phyloP scores from a whole-genome alignment of 2,888 invertebrate genomes.

The Mellilla xanthometata region DNA sequence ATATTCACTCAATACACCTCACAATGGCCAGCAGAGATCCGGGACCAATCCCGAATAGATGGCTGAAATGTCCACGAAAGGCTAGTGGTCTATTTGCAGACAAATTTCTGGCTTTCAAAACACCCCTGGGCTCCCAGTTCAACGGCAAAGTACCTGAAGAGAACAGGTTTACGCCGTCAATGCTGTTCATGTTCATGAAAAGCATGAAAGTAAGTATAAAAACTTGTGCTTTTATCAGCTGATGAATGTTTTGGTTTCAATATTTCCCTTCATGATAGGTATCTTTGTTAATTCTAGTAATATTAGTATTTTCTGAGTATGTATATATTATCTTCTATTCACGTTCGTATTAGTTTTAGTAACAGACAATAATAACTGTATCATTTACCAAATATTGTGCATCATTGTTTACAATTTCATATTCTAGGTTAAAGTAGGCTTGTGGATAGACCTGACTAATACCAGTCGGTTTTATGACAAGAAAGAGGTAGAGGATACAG shows the following conservation, averaged over 20 bases:
- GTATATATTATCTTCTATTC: no score
- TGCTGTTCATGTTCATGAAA: conserved; percentile 92
- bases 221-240: conserved; percentile 23
- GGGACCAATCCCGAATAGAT: conserved; percentile 91
- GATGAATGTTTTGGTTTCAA: conserved; percentile 30
- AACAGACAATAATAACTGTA: no score
- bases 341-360: no score
- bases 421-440: conserved; percentile 90
- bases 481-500: conserved; percentile 87
- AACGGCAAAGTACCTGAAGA: conserved; percentile 92
- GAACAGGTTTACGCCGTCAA: conserved; percentile 92
- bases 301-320: no score
- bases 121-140: conserved; percentile 92
- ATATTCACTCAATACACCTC: conserved; percentile 22
- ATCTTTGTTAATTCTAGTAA: no score
- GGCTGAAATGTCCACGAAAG: conserved; percentile 94
- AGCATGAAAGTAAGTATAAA: conserved; percentile 85
- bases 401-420: no score
- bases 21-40: conserved; percentile 67
- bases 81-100: conserved; percentile 87
- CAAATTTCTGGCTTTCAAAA: conserved; percentile 97
- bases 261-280: no score
- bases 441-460: conserved; percentile 98
- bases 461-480: conserved; percentile 96
- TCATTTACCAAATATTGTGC: no score